Conservation (phyloP, 2,888 invertebrate genomes). For the Tiliacea aurago region DNA sequence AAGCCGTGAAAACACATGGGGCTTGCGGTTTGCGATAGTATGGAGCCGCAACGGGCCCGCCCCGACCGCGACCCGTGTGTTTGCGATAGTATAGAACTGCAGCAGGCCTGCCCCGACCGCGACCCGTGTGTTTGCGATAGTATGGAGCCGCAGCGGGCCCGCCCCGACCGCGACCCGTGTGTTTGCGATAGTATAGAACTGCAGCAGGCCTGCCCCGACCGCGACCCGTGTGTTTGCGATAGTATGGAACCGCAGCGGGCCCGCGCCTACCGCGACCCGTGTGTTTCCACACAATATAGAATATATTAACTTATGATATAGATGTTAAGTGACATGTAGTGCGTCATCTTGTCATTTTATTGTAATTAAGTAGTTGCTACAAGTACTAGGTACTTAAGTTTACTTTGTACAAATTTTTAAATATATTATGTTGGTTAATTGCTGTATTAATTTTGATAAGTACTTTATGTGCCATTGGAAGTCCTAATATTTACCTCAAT, state of each 20-base stretch:
- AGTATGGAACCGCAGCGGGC: not conserved
- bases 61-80: not conserved
- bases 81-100: not conserved
- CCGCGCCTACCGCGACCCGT: not conserved
- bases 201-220: not conserved
- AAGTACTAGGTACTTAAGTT: slow-evolving; percentile 84
- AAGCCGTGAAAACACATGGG: slow-evolving; percentile 53
- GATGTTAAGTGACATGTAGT: slow-evolving; percentile 63
- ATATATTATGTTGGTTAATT: slow-evolving; percentile 86
- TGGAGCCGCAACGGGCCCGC: not conserved
- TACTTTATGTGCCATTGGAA: not conserved
- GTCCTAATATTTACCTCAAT: not conserved
- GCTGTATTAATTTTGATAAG: slow-evolving; percentile 56
- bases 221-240: not conserved
- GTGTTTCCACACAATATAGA: slow-evolving; percentile 41
- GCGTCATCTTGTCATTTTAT: slow-evolving; percentile 79
- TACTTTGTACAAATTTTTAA: slow-evolving; percentile 87
- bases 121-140: slow-evolving; percentile 12
- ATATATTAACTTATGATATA: slow-evolving; percentile 71
- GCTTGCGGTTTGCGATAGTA: not conserved
- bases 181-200: not conserved
- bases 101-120: not conserved
- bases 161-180: not conserved
- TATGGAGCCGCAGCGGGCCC: not conserved
- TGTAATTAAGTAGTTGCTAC: slow-evolving; percentile 71